Evolutionary conservation across 2,113 vertebrate genomes (phyloP).

Genomic region (Bos taurus): ARS-UCD2.0 NC_037340.1:42080501-42081000

Average conservation of each 20-base stretch:
- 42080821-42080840: not conserved
- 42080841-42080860: not conserved
- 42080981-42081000: not conserved
- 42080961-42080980: not conserved
- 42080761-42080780: rapidly evolving
- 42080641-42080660: not conserved
- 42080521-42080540: not conserved
- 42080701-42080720: not conserved
- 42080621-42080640: not conserved
- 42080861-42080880: constrained; percentile 9
- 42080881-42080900: not conserved
- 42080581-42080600: not conserved
- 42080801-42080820: not conserved
- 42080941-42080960: not conserved
- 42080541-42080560: not conserved
- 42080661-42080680: not conserved
- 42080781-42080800: not conserved
- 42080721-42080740: not conserved
- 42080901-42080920: not conserved
- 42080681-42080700: not conserved
- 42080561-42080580: not conserved
- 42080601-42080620: not conserved
- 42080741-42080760: not conserved
- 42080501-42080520: not conserved
- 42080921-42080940: not conserved